Percentiles rank a stretch among this genome's conserved stretches.
phyloP scores from a whole-genome alignment of 2,113 vertebrate genomes.

The Lethenteron reissneri region DNA sequence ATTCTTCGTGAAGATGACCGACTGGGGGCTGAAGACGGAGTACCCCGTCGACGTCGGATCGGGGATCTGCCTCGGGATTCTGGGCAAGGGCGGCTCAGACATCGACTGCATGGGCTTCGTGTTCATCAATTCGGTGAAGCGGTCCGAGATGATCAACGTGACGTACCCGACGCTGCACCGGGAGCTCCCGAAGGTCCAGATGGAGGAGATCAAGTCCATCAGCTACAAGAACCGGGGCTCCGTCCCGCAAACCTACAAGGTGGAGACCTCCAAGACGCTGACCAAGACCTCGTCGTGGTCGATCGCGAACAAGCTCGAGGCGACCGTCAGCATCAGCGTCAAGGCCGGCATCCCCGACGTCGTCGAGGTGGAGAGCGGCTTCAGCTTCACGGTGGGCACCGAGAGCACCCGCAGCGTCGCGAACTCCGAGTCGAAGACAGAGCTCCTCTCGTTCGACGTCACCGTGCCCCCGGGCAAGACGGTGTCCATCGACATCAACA shows the following conservation, averaged over 20 bases:
- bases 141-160: constrained; percentile 8
- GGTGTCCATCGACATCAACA: constrained; percentile 7
- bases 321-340: constrained; percentile 8
- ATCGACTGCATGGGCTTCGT: constrained; percentile 11
- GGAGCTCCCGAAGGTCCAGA: constrained; percentile 3
- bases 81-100: constrained; percentile 3
- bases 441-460: too few relatives aligned
- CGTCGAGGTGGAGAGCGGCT: not conserved
- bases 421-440: too few relatives aligned
- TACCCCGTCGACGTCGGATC: constrained; percentile 12
- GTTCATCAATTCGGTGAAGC: constrained; percentile 13
- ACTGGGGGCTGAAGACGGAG: constrained; percentile 12
- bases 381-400: too few relatives aligned
- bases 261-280: constrained; percentile 9
- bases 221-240: constrained; percentile 4
- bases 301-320: not conserved
- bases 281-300: constrained; percentile 12
- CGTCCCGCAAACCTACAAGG: not conserved
- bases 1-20: constrained; percentile 12
- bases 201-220: constrained; percentile 11
- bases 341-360: constrained; percentile 10
- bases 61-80: constrained; percentile 14
- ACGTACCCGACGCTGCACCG: constrained; percentile 11
- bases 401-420: too few relatives aligned
- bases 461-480: constrained; percentile 11